phyloP scores from a whole-genome alignment of 1,140 invertebrate genomes.

The Wasmannia auropunctata region DNA sequence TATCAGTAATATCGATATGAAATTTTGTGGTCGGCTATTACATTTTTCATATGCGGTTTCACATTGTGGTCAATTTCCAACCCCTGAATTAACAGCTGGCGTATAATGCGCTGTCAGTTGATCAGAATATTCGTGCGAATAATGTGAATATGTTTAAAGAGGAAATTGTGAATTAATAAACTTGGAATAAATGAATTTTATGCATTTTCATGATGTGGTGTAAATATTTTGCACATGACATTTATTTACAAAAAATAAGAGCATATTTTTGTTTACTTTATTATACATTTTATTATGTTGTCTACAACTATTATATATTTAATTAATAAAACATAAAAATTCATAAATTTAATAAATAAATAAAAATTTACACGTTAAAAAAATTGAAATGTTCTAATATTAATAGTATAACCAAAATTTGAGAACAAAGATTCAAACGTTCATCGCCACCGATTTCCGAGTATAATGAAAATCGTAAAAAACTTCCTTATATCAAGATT shows the following conservation, averaged over 20 bases:
- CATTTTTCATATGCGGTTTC: background rate
- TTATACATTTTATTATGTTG: background rate
- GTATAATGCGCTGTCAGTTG: background rate
- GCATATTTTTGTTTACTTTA: background rate
- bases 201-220: background rate
- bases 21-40: background rate
- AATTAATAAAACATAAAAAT: background rate
- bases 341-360: background rate
- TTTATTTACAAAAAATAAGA: background rate
- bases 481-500: background rate
- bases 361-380: background rate
- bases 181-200: background rate
- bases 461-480: background rate
- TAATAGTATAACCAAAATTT: background rate
- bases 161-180: background rate
- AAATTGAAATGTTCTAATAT: background rate
- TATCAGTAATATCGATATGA: background rate
- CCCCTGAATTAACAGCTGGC: background rate
- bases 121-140: background rate
- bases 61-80: background rate
- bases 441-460: too few relatives aligned
- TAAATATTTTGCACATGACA: background rate
- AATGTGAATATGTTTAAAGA: background rate
- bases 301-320: background rate
- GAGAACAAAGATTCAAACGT: background rate